phyloP scores from a whole-genome alignment of 2,113 vertebrate species.

The Hippocampus guttulatus region DNA sequence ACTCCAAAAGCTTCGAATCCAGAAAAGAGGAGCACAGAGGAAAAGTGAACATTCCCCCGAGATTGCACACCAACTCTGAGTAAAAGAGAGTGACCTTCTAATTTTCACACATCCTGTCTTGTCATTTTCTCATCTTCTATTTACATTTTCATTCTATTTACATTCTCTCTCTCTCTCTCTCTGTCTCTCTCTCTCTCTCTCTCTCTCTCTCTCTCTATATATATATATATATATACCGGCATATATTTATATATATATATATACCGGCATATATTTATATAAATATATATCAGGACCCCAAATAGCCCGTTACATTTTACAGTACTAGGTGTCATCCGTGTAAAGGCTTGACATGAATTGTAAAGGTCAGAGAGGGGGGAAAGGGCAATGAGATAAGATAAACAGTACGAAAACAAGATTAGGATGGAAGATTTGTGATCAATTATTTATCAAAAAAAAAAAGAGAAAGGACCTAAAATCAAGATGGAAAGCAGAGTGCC shows the following conservation, averaged over 20 bases:
- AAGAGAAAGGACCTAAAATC: constrained; percentile 11
- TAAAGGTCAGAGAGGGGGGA: constrained; percentile 8
- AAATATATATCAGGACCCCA: too few relatives aligned
- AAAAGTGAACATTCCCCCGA: constrained; percentile 58
- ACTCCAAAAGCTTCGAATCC: constrained; percentile 22
- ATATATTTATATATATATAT: too few relatives aligned
- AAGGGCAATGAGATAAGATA: constrained; percentile 2
- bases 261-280: too few relatives aligned
- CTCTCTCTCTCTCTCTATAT: too few relatives aligned
- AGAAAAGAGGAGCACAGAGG: constrained; percentile 48
- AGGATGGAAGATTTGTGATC: neutral
- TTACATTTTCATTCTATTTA: neutral
- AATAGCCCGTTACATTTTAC: neutral
- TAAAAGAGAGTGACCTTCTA: constrained; percentile 42
- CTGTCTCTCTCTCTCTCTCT: too few relatives aligned
- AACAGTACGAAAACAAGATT: neutral
- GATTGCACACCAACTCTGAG: constrained; percentile 49
- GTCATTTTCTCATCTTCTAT: neutral
- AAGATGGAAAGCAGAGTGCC: constrained; percentile 38
- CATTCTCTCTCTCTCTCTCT: neutral
- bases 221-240: too few relatives aligned
- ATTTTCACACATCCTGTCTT: constrained; percentile 20
- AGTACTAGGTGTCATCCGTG: neutral
- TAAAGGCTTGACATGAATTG: neutral
- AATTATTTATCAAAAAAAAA: constrained; percentile 10